phyloP scores from a whole-genome alignment of 1,140 invertebrate species.

The Drosophila azteca region DNA sequence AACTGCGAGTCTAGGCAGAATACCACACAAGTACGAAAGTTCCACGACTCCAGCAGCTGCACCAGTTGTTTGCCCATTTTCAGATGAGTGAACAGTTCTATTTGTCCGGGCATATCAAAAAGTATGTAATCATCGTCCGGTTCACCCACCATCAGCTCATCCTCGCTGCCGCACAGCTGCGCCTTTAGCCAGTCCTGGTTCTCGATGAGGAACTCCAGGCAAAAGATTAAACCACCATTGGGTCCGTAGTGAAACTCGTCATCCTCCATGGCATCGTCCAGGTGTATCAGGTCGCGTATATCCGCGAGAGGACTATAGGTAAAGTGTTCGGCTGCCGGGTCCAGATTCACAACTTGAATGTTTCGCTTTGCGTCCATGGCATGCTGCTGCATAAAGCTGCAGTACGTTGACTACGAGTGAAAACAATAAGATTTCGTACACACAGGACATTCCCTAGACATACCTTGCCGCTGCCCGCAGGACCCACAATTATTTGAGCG shows the following conservation, averaged over 20 bases:
- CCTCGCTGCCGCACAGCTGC: conserved; percentile 86
- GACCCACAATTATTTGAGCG: conserved; percentile 97
- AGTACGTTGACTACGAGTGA: conserved; percentile 94
- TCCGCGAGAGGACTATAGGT: conserved; percentile 94
- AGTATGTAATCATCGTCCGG: conserved; percentile 96
- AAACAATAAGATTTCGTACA: neutral
- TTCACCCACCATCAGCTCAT: conserved; percentile 83
- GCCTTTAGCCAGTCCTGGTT: conserved; percentile 96
- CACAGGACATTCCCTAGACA: neutral
- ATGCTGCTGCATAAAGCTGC: conserved; percentile 94
- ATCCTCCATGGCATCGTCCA: conserved; percentile 99
- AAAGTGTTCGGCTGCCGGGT: conserved; percentile 98
- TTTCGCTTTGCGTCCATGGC: conserved; percentile 89
- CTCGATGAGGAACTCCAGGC: conserved; percentile 96
- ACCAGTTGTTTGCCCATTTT: conserved; percentile 94
- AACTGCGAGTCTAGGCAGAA: conserved; percentile 98
- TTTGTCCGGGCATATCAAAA: conserved; percentile 99
- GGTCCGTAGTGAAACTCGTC: conserved; percentile 97
- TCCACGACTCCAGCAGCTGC: conserved; percentile 91
- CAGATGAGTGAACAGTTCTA: conserved; percentile 98
- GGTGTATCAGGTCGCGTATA: conserved; percentile 95
- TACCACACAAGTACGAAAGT: conserved; percentile 95
- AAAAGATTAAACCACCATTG: conserved; percentile 98
- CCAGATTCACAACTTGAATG: conserved; percentile 96
- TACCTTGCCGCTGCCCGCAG: conserved; percentile 97